These are phyloP conservation scores for Tenualosa thibaudeaui DNA, from an alignment of 2,797 vertebrate species.

Conservation along the genomic window DNA sequence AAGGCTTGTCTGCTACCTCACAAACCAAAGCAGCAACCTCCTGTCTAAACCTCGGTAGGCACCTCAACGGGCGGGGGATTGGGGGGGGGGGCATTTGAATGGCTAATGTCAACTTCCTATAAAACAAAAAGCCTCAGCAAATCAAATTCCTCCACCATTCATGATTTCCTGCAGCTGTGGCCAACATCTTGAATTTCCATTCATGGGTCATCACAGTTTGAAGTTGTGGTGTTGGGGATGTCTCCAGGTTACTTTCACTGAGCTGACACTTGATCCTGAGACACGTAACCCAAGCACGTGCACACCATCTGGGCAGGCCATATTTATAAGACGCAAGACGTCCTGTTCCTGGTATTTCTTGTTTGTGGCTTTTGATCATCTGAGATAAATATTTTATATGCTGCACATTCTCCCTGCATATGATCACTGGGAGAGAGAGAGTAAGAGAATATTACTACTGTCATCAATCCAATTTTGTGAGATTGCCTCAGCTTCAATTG, in stretches of 20 bases:
- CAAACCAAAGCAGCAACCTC: conserved; percentile 3
- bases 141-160: conserved; percentile 41
- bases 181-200: conserved; percentile 64
- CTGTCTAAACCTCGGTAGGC: background rate
- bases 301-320: conserved; percentile 59
- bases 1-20: background rate
- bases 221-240: conserved; percentile 34
- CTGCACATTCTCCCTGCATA: conserved; percentile 22
- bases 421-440: conserved; percentile 28
- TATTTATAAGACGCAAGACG: conserved; percentile 52
- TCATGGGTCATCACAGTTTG: conserved; percentile 45
- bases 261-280: conserved; percentile 52
- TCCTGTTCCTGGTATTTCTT: conserved; percentile 48
- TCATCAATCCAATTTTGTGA: background rate
- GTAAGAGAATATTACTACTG: conserved; percentile 11
- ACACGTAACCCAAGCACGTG: conserved; percentile 60
- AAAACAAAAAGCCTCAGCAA: conserved; percentile 33
- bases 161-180: conserved; percentile 40
- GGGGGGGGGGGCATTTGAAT: conserved; percentile 16
- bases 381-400: conserved; percentile 39
- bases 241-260: conserved; percentile 36
- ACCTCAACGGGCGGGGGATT: background rate
- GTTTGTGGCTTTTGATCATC: conserved; percentile 54
- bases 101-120: conserved; percentile 52
- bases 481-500: too few species aligned